These are phyloP conservation scores for Spongilla lacustris DNA, from an alignment of 37 sponge, comb jelly and placozoan genomes.

Conservation along the genomic window DNA sequence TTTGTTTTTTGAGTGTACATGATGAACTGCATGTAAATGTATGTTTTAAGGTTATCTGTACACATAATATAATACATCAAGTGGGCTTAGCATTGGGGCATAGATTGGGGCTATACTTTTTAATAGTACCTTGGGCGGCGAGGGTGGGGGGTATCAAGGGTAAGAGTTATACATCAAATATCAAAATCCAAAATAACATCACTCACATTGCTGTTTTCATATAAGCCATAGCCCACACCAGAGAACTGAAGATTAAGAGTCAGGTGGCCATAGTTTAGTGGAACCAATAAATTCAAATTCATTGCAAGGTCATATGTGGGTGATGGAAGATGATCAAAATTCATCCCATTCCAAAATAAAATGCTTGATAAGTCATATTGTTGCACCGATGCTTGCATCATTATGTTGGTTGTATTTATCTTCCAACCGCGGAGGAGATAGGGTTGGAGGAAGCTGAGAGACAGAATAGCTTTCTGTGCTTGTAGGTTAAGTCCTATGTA, in stretches of 20 bases:
- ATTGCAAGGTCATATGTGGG: not conserved
- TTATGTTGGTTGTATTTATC: not conserved
- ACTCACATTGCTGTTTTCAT: not conserved
- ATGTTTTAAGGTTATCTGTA: no score
- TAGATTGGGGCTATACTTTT: no score
- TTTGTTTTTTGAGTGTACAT: no score
- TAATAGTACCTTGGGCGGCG: no score
- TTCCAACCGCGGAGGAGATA: not conserved
- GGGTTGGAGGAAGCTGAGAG: not conserved
- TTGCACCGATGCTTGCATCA: not conserved
- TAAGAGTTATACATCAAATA: not conserved
- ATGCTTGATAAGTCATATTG: not conserved
- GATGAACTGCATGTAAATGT: no score
- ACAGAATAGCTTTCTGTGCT: not conserved
- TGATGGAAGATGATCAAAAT: not conserved
- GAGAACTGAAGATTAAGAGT: not conserved
- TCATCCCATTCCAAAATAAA: not conserved
- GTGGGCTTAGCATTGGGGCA: no score
- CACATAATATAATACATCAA: no score
- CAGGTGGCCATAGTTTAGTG: not conserved
- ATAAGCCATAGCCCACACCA: not conserved
- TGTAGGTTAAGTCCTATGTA: not conserved
- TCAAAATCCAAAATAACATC: not conserved
- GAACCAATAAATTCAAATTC: not conserved
- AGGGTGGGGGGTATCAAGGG: no score